These are phyloP conservation scores for Ciconia boyciana DNA, from an alignment of 2,113 vertebrate species.

Conservation along the genomic window DNA sequence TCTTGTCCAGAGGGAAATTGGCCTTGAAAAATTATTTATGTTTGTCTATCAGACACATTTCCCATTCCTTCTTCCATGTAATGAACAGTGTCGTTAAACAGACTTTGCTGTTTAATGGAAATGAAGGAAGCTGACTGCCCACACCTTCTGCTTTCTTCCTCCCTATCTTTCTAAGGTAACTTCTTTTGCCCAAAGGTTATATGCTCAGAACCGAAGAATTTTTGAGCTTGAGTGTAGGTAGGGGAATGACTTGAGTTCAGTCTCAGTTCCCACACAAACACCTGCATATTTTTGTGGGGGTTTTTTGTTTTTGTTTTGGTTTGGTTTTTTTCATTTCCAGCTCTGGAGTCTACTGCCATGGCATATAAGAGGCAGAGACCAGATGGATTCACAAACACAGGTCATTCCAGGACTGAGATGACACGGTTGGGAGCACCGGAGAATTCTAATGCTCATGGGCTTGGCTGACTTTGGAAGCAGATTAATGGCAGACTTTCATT, in stretches of 20 bases:
- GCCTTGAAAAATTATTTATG: neutral
- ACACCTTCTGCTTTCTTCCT: neutral
- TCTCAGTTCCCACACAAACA: neutral
- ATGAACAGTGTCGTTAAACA: neutral
- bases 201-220: neutral
- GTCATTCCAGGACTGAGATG: neutral
- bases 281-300: neutral
- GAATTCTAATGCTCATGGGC: neutral
- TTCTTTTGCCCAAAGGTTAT: neutral
- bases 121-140: neutral
- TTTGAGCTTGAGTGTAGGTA: neutral
- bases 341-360: neutral
- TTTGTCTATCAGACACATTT: neutral
- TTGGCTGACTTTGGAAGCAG: neutral
- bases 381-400: neutral
- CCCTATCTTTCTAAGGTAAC: neutral
- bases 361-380: neutral
- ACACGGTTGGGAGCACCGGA: neutral
- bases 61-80: neutral
- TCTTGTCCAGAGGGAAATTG: neutral
- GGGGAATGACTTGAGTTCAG: fast-evolving
- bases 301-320: too few relatives aligned
- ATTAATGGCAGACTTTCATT: neutral
- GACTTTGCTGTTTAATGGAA: neutral
- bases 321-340: neutral